Evolutionary conservation across 2,888 invertebrate species (phyloP).

Genomic region (Dilophus febrilis): DNA sequence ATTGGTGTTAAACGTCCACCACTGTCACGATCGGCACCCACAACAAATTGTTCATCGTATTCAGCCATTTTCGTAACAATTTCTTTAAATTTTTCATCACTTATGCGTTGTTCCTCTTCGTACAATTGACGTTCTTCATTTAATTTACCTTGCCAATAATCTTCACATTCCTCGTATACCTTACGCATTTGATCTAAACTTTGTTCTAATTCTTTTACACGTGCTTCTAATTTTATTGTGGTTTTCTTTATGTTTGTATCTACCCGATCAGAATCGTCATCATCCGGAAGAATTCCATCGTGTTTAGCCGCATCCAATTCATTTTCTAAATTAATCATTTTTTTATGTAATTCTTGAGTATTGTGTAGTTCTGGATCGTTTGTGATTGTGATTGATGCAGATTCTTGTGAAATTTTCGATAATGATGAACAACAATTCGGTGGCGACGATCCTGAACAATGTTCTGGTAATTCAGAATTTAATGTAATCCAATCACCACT

Average conservation of each 20-base stretch:
- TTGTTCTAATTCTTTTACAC: conserved; percentile 49
- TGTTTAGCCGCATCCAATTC: conserved; percentile 15
- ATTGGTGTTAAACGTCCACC: conserved; percentile 49
- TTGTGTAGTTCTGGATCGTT: no score
- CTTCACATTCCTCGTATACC: conserved; percentile 73
- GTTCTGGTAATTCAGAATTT: conserved; percentile 22
- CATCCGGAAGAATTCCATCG: neutral
- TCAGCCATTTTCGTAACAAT: conserved; percentile 58
- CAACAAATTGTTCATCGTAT: conserved; percentile 57
- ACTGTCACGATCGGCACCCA: conserved; percentile 29
- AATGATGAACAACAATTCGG: no score
- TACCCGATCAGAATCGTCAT: conserved; percentile 7
- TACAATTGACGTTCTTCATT: conserved; percentile 55
- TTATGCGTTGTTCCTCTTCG: conserved; percentile 56
- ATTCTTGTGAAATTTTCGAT: conserved; percentile 20
- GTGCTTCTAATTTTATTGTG: conserved; percentile 29
- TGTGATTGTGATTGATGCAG: conserved; percentile 17
- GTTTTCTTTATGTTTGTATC: conserved; percentile 20
- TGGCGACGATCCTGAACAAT: no score
- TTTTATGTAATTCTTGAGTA: conserved; percentile 17
- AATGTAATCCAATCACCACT: conserved; percentile 29
- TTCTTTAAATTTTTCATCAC: conserved; percentile 58
- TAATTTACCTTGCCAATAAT: conserved; percentile 68
- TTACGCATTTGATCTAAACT: conserved; percentile 55
- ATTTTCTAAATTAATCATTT: conserved; percentile 20